Evolutionary conservation across 1,140 invertebrate species (phyloP).

Genomic region (Drosophila tsacasi): DNA sequence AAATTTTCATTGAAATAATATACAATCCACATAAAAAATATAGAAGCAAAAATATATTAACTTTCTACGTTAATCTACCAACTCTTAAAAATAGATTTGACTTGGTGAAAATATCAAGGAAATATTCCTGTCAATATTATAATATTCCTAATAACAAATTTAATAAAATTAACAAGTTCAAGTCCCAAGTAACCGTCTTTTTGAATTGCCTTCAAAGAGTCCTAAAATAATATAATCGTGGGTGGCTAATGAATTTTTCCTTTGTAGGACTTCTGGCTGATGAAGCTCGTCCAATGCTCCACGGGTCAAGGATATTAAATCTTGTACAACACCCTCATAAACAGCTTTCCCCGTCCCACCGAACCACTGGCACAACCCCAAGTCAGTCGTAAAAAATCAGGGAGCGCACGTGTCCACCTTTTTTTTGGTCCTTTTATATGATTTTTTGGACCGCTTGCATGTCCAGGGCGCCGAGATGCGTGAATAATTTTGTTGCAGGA

Average conservation of each 20-base stretch:
- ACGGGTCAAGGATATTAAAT: slow-evolving; percentile 49
- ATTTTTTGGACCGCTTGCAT: slow-evolving; percentile 57
- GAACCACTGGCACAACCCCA: background rate
- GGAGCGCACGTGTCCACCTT: slow-evolving; percentile 54
- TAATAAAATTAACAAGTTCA: background rate
- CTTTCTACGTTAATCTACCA: background rate
- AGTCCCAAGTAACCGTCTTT: too few species aligned
- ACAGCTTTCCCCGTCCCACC: slow-evolving; percentile 8
- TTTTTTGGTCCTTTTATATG: slow-evolving; percentile 45
- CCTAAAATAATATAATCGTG: background rate
- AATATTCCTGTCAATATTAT: background rate
- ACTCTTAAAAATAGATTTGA: too few species aligned
- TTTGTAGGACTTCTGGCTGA: slow-evolving; percentile 28
- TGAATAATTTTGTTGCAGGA: slow-evolving; percentile 78
- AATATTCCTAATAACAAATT: background rate
- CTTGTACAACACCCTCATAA: slow-evolving; percentile 52
- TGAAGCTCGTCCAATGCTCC: slow-evolving; percentile 35
- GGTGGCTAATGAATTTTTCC: slow-evolving; percentile 22
- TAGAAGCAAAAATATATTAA: background rate
- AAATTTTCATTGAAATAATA: background rate
- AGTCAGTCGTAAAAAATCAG: slow-evolving; percentile 54
- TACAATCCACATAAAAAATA: background rate
- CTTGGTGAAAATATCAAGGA: too few species aligned
- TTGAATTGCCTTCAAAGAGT: slow-evolving; percentile 1
- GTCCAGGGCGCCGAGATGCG: slow-evolving; percentile 63